Percentiles rank a stretch among this genome's conserved stretches.
These are phyloP conservation scores for Labeo rohita DNA, from an alignment of 2,113 vertebrate genomes.

Conservation along the genomic window DNA sequence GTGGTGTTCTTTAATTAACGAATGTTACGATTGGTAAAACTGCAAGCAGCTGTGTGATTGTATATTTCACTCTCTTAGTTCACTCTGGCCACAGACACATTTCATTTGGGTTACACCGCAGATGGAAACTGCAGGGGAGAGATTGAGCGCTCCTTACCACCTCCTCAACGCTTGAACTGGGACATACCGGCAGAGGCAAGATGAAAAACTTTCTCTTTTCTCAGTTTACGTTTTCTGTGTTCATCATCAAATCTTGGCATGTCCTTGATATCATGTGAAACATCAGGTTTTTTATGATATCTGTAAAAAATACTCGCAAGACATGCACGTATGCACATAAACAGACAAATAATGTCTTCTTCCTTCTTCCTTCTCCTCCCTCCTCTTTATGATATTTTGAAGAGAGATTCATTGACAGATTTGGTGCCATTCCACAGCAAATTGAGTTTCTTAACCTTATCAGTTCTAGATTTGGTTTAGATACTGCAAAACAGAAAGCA, in stretches of 20 bases:
- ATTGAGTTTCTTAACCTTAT: background rate
- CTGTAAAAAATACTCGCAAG: background rate
- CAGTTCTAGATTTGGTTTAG: background rate
- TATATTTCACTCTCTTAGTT: constrained; percentile 71
- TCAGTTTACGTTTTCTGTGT: background rate
- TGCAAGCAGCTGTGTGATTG: background rate
- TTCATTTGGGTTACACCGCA: constrained; percentile 86
- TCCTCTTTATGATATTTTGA: background rate
- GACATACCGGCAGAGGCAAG: constrained; percentile 84
- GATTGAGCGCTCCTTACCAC: constrained; percentile 74
- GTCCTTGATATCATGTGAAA: background rate
- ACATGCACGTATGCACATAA: background rate
- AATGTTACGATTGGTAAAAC: background rate
- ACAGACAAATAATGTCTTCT: background rate
- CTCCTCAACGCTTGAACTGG: constrained; percentile 85
- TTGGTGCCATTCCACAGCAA: background rate
- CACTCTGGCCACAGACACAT: constrained; percentile 83
- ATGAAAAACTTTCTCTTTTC: background rate
- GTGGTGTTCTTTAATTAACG: background rate
- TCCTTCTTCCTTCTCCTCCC: background rate
- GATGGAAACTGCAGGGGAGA: constrained; percentile 92
- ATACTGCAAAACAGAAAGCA: background rate
- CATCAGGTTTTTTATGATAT: background rate
- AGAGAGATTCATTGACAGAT: background rate
- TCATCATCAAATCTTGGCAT: background rate